Evolutionary conservation across 1,140 invertebrate species (phyloP).

Genomic region (Carposina sasakii): DNA sequence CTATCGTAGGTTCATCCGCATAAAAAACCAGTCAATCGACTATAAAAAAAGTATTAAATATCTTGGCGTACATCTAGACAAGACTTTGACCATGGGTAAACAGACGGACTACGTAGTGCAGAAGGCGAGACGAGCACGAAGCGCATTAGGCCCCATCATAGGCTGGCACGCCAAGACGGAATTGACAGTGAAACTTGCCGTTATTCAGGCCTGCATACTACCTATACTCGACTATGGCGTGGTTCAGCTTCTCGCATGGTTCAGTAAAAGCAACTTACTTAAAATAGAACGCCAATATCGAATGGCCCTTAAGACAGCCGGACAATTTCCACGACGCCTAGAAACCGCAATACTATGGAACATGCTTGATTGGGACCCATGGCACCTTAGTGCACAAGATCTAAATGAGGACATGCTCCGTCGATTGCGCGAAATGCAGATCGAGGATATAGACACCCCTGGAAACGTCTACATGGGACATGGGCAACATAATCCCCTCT

Average conservation of each 20-base stretch:
- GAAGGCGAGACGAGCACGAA: neutral
- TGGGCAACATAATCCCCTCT: too few species aligned
- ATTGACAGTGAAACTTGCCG: neutral
- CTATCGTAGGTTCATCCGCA: conserved; percentile 8
- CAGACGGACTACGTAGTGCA: neutral
- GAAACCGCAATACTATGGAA: too few species aligned
- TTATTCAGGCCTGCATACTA: conserved; percentile 1
- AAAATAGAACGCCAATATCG: conserved; percentile 2
- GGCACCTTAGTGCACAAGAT: too few species aligned
- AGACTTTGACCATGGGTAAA: conserved; percentile 3
- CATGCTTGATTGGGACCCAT: too few species aligned
- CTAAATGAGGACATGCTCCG: too few species aligned
- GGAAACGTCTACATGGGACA: too few species aligned
- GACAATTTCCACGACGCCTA: too few species aligned
- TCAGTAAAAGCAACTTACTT: neutral
- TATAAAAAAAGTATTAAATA: neutral
- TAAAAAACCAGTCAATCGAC: neutral
- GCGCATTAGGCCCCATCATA: conserved; percentile 3
- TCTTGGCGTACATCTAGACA: conserved; percentile 5
- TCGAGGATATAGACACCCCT: too few species aligned
- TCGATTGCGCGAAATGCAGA: too few species aligned
- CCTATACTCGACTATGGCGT: conserved; percentile 12
- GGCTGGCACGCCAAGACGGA: conserved; percentile 1
- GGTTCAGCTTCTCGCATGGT: conserved; percentile 2
- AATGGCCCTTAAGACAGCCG: conserved; percentile 4